Base-by-base conservation (phyloP, 2,797 vertebrate genomes). In the Myotis daubentonii region DNA sequence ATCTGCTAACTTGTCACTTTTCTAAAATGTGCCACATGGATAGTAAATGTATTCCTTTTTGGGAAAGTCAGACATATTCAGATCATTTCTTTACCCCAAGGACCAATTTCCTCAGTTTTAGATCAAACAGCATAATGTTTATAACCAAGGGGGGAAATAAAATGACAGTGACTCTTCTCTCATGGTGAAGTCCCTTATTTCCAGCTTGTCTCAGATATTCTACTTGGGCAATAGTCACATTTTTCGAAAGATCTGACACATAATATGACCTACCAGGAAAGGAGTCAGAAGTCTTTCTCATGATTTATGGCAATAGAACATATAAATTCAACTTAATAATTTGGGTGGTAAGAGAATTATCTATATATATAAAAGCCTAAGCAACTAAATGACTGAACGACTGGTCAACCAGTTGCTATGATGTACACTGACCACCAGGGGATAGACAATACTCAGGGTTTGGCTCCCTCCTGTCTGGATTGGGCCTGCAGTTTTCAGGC, bases 281-380 rank as follows among this genome's bases (percentile, higher is more conserved):
- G 10, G 8, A 80, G 30, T 75, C 62, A 71, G 36, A 78, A 83
- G 22, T 53, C 22, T 5, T 1, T 65, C 22, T 41, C 23, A 92
- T 68, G 49, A 53, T 82, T 53, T 86, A 53, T 33, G 66, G 25
- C 16, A 68, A 25, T 20, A 91, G 7, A 80, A 87, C 55, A 10
- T 28, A 15, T 9, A 97, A 97, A 87, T 91, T 85, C 10, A 89
- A 28, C 44, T 86, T 80, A 95, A n/a, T 33, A 82, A 55, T 87
- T 33, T 76, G n/a, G 51, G 28, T 78, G 60, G 22, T 97, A 76
- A 49, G 80, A 78, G 53, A 92, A 84, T 93, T 83, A 81, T 30
- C 3, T 30, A 62, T 62, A 62, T 30, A 62, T 62, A 62, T 15
- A 62, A 25, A 57, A 25, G 55, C 55, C 23, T 57, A 57, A 57